Percentiles rank a stretch among this genome's conserved stretches.
Evolutionary conservation across 1,140 invertebrate species (phyloP).

Genomic region (Scaptomyza pallida): DNA sequence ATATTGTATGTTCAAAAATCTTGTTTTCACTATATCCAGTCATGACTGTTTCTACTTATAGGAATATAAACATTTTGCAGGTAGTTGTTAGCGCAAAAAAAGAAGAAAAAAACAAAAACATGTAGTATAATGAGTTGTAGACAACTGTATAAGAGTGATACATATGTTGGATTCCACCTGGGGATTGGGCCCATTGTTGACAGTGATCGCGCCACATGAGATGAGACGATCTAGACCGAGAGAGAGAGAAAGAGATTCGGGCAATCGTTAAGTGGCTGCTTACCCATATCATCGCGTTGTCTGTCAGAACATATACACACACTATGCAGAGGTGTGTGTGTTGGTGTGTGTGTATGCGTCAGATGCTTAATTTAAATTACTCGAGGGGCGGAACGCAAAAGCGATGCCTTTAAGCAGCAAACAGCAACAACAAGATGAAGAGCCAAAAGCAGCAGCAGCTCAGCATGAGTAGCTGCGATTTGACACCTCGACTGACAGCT

Average conservation of each 20-base stretch:
- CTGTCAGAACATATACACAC: constrained; percentile 49
- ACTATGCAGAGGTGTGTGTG: constrained; percentile 69
- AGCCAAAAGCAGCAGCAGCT: constrained; percentile 35
- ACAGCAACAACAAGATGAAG: background rate
- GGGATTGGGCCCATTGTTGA: constrained; percentile 57
- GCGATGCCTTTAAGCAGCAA: constrained; percentile 31
- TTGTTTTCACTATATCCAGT: background rate
- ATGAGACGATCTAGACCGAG: constrained; percentile 47
- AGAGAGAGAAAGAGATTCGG: constrained; percentile 22
- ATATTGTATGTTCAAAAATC: too few species aligned
- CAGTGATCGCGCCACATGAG: constrained; percentile 71
- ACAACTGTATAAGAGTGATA: background rate
- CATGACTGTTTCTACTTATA: too few species aligned
- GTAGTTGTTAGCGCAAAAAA: background rate
- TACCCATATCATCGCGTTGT: constrained; percentile 80
- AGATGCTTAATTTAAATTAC: constrained; percentile 83
- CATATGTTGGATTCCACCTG: constrained; percentile 54
- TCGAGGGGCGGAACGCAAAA: constrained; percentile 55
- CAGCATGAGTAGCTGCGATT: constrained; percentile 84
- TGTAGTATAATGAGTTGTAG: constrained; percentile 29
- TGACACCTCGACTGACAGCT: constrained; percentile 84
- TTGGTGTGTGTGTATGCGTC: constrained; percentile 80
- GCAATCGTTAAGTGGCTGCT: constrained; percentile 73
- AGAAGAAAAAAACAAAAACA: background rate
- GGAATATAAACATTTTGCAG: background rate